Conservation (phyloP, 2,113 vertebrate genomes). For the Lucifuga dentata region DNA sequence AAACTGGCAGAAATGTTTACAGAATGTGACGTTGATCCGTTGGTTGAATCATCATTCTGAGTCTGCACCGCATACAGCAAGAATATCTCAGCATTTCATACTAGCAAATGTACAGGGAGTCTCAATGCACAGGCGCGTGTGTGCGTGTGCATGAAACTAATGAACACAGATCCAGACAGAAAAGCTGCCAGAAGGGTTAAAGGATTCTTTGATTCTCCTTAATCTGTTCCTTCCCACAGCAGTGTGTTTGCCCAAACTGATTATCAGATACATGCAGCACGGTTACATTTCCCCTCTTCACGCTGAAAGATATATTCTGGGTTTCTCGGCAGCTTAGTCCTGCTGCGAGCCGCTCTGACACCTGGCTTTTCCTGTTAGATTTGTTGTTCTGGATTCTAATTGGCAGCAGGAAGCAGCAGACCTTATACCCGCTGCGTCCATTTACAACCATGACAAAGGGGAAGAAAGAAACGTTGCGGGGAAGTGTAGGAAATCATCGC, state of each 20-base stretch:
- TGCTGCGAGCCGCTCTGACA: slow-evolving; percentile 32
- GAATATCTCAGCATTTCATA: too few relatives aligned
- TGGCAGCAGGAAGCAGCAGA: slow-evolving; percentile 19
- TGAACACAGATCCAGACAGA: slow-evolving; percentile 25
- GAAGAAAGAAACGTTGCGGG: not conserved
- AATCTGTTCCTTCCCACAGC: slow-evolving; percentile 43
- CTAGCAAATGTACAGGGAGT: too few relatives aligned
- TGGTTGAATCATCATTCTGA: too few relatives aligned
- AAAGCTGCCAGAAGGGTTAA: slow-evolving; percentile 41
- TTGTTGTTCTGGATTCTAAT: slow-evolving; percentile 21
- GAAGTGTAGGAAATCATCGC: slow-evolving; percentile 23
- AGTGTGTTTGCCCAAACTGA: slow-evolving; percentile 30
- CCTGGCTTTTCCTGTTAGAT: slow-evolving; percentile 19
- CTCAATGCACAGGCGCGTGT: not conserved
- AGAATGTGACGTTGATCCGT: slow-evolving; percentile 9
- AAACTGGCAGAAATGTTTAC: slow-evolving; percentile 1
- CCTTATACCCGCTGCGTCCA: slow-evolving; percentile 10
- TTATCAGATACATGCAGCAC: slow-evolving; percentile 35
- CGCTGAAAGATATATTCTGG: not conserved
- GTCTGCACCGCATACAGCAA: not conserved
- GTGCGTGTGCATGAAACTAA: slow-evolving; percentile 27
- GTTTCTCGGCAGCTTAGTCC: slow-evolving; percentile 7
- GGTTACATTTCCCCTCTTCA: not conserved
- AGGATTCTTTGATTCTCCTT: slow-evolving; percentile 47
- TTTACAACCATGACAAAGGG: slow-evolving; percentile 28